Evolutionary conservation across 1,140 invertebrate genomes (phyloP).

Genomic region (Drosophila erecta): DNA sequence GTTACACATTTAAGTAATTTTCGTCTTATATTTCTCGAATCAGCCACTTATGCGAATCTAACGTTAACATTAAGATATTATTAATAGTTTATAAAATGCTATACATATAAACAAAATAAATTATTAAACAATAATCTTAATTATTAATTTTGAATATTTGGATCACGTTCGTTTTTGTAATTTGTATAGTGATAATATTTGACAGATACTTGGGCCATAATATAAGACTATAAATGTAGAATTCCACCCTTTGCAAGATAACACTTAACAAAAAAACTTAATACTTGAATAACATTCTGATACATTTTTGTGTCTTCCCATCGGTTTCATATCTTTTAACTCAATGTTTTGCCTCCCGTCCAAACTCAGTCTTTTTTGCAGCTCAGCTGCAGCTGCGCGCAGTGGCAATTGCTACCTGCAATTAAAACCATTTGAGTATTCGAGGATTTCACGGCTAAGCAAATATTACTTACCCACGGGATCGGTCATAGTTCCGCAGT

Average conservation of each 20-base stretch:
- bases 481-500: constrained; percentile 56
- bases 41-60: too few species aligned
- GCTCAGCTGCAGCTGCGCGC: constrained; percentile 40
- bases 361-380: neutral
- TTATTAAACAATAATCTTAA: neutral
- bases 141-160: neutral
- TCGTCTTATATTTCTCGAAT: too few species aligned
- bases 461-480: constrained; percentile 31
- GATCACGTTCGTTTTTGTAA: neutral
- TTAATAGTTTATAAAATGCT: neutral
- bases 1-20: too few species aligned
- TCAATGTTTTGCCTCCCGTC: neutral
- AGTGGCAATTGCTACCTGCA: constrained; percentile 46
- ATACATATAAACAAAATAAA: constrained; percentile 1
- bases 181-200: neutral
- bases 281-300: constrained; percentile 13
- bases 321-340: neutral
- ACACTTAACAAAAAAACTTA: constrained; percentile 14
- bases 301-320: neutral
- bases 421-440: neutral
- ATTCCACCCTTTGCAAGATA: neutral
- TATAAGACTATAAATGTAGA: neutral
- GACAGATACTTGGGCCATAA: constrained; percentile 1
- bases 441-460: neutral
- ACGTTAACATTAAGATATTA: neutral